Evolutionary conservation across 2,113 vertebrate species (phyloP).

Genomic region (Onychorhynchus coronatus): DNA sequence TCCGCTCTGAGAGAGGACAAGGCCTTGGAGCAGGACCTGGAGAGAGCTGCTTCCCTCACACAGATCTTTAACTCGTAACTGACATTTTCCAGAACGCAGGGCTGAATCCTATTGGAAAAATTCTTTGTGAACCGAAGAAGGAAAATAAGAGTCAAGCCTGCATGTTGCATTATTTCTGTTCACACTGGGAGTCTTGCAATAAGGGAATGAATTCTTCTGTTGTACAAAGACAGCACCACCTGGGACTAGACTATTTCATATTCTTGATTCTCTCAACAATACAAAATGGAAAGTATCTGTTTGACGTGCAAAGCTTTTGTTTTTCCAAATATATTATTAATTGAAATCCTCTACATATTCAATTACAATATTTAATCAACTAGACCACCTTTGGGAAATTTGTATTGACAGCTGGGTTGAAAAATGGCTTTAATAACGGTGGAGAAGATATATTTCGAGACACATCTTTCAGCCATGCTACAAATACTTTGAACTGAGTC

Average conservation of each 20-base stretch:
- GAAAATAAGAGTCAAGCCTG: background rate
- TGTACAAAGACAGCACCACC: background rate
- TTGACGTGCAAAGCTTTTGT: background rate
- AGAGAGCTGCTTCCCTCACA: background rate
- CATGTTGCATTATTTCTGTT: background rate
- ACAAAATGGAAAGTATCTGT: background rate
- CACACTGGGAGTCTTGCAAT: no score
- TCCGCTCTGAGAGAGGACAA: fast-evolving
- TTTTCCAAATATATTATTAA: background rate
- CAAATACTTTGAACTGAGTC: background rate
- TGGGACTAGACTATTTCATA: background rate
- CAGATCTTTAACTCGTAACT: background rate
- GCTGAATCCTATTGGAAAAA: background rate
- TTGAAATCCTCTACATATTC: background rate
- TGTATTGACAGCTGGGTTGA: background rate
- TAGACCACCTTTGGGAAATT: background rate
- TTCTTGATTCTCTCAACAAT: background rate
- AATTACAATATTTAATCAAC: background rate
- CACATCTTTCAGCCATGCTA: background rate
- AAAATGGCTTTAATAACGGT: background rate
- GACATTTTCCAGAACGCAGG: background rate
- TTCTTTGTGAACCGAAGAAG: background rate
- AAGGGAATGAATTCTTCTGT: background rate
- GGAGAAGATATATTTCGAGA: background rate
- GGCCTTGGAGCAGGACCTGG: background rate